A percentile compares a stretch with the other conserved stretches of the same genome.
These are phyloP conservation scores for Hippoglossus hippoglossus DNA, from an alignment of 2,797 vertebrate species.

Conservation along the genomic window DNA sequence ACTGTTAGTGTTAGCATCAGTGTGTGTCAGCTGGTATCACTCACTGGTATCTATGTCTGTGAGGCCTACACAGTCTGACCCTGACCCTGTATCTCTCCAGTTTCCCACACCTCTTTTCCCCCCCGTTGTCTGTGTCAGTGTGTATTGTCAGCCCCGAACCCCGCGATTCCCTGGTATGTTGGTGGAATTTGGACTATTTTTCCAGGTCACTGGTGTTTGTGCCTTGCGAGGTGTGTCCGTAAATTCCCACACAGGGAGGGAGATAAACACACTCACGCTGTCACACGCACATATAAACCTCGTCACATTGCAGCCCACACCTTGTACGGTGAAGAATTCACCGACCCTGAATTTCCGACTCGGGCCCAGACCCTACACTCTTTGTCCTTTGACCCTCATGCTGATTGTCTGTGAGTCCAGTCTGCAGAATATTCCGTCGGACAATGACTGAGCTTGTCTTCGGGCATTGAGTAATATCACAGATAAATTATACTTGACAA, in stretches of 20 bases:
- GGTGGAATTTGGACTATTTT: slow-evolving; percentile 82
- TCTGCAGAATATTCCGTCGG: background rate
- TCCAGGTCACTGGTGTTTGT: slow-evolving; percentile 83
- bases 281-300: slow-evolving; percentile 69
- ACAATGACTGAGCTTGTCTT: background rate
- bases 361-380: slow-evolving; percentile 3
- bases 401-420: slow-evolving; percentile 1
- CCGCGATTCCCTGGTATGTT: slow-evolving; percentile 79
- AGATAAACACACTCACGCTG: slow-evolving; percentile 78
- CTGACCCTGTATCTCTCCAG: slow-evolving; percentile 76
- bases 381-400: slow-evolving; percentile 3
- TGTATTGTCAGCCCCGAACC: slow-evolving; percentile 68
- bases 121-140: slow-evolving; percentile 47
- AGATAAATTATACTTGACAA: slow-evolving; percentile 53
- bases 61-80: slow-evolving; percentile 78
- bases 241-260: slow-evolving; percentile 77
- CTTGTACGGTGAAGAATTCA: slow-evolving; percentile 59
- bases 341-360: slow-evolving; percentile 10
- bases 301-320: slow-evolving; percentile 59
- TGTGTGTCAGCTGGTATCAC: slow-evolving; percentile 81
- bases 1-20: slow-evolving; percentile 76
- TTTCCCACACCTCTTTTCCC: slow-evolving; percentile 79
- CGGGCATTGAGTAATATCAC: slow-evolving; percentile 28
- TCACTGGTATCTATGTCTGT: slow-evolving; percentile 80
- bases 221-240: slow-evolving; percentile 77